These are phyloP conservation scores for Sycophila texana DNA, from an alignment of 2,888 invertebrate species.

Conservation along the genomic window DNA sequence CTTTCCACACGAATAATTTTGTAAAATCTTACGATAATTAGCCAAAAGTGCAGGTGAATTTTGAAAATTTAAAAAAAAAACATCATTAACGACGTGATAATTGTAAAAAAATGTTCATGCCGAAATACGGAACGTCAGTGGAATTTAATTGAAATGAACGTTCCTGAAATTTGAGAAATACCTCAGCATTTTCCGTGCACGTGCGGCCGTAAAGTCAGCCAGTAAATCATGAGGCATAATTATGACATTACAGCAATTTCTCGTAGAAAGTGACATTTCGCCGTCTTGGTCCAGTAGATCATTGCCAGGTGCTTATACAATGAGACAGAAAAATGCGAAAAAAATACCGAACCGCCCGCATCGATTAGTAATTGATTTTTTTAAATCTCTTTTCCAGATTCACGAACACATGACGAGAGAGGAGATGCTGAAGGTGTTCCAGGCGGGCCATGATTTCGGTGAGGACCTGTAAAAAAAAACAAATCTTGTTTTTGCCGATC, in stretches of 20 bases:
- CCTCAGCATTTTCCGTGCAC: neutral
- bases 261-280: conserved; percentile 5
- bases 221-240: conserved; percentile 14
- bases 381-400: conserved; percentile 80
- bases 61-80: too few relatives aligned
- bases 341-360: neutral
- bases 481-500: conserved; percentile 18
- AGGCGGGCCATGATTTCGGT: conserved; percentile 86
- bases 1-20: too few relatives aligned
- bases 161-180: neutral
- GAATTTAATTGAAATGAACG: neutral
- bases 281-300: conserved; percentile 1
- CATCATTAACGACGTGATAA: too few relatives aligned
- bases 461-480: conserved; percentile 61
- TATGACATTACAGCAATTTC: conserved; percentile 13
- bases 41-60: too few relatives aligned
- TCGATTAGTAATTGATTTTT: conserved; percentile 31
- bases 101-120: too few relatives aligned
- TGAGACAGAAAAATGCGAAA: neutral
- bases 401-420: conserved; percentile 92
- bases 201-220: neutral
- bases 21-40: too few relatives aligned
- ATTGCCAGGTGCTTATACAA: conserved; percentile 27
- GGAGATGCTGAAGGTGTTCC: conserved; percentile 89
- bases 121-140: too few relatives aligned